These are phyloP conservation scores for Corvus moneduloides DNA, from an alignment of 2,113 vertebrate genomes.

Conservation along the genomic window DNA sequence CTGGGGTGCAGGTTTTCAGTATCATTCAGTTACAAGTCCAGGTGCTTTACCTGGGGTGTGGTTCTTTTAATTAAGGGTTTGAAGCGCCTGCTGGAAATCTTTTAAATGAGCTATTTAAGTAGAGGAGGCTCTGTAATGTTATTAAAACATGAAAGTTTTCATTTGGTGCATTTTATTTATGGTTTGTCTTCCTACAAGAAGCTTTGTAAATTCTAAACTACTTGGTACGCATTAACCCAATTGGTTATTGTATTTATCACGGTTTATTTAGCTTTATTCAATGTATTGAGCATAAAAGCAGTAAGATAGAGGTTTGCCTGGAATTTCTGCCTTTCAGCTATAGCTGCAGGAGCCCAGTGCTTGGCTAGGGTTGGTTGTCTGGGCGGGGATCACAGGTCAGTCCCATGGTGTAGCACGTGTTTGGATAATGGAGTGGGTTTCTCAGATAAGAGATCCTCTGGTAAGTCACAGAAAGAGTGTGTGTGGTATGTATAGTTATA, in stretches of 20 bases:
- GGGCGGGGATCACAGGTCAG: constrained; percentile 61
- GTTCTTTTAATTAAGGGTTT: neutral
- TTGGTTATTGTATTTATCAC: neutral
- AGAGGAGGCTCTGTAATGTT: neutral
- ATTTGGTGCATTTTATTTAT: neutral
- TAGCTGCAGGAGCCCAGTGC: neutral
- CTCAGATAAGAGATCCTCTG: neutral
- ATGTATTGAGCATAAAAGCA: neutral
- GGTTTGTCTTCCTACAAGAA: neutral
- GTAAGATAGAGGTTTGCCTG: neutral
- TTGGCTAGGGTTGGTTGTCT: neutral
- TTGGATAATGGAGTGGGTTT: neutral
- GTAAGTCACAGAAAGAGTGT: neutral
- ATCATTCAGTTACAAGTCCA: neutral
- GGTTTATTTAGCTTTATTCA: neutral
- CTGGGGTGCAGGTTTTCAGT: neutral
- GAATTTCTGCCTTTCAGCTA: constrained; percentile 31
- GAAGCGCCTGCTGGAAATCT: neutral
- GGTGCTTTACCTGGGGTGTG: neutral
- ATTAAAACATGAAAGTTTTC: neutral
- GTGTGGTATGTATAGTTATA: neutral
- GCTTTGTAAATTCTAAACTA: neutral
- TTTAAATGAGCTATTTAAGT: neutral
- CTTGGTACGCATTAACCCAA: neutral
- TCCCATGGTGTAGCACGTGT: constrained; percentile 69